Evolutionary conservation across 2,113 vertebrate species (phyloP), one percentile per base, ranked within the genome.

Genomic region (Salminus brasiliensis): DNA sequence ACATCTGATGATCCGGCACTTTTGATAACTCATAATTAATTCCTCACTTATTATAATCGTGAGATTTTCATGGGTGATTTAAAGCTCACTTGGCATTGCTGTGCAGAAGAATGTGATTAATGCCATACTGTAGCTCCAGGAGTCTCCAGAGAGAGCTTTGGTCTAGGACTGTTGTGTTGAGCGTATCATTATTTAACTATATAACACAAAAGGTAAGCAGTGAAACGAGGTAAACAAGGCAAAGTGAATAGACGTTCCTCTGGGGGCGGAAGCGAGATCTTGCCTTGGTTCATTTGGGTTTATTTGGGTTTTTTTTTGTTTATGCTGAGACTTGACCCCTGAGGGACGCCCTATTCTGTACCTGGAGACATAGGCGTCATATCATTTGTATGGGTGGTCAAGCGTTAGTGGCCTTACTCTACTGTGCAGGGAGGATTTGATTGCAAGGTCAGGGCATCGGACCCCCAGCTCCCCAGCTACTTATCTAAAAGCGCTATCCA

Each of bases 151-250:
- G 21, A 72, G 60, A 69, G 62, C 13, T 62, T 70, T 53, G 69
- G 25, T 45, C 72, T 62, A 68, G 59, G 36, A 79, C 21, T 77
- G 49, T 57, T 77, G 49, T 57, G 68, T 53, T 83, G 47, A 47
- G 72, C 18, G 15, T 18, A 57, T 30, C 25, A 23, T 81, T 81
- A 32, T 66, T 23, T 72, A 57, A 81, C 5, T 49, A 65, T 77
- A 80, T 75, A 63, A 52, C 52, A 9, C 45, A 52, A 80, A 85
- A 76, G 84, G 60, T 79, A 82, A 84, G 71, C 81, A 53, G 83
- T 70, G 66, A 63, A n/a, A n/a, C n/a, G n/a, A n/a, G n/a, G n/a
- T n/a, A n/a, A n/a, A 43, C 59, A 49, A 27, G 43, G 55, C 7
- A 34, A n/a, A n/a, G n/a, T 10, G 67, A 52, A 34, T 60, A 57